Evolutionary conservation across 64 coral and sea anemone genomes (phyloP).

Genomic region (Orbicella faveolata): DNA sequence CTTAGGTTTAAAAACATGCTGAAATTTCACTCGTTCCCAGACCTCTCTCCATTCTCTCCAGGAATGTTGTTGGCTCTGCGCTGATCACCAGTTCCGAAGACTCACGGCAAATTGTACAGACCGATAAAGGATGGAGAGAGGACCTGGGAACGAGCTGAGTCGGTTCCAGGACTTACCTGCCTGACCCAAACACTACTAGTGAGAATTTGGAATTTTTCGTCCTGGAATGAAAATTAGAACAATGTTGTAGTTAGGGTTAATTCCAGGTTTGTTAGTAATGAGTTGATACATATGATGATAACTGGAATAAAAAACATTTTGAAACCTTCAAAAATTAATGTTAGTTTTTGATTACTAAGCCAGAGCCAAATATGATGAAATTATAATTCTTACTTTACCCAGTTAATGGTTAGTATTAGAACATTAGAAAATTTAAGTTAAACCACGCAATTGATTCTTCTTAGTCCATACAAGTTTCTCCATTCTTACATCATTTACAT

Average conservation of each 20-base stretch:
- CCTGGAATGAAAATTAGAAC: constrained; percentile 70
- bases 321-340: too few relatives aligned
- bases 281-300: too few relatives aligned
- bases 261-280: background rate
- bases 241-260: background rate
- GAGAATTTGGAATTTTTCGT: constrained; percentile 84
- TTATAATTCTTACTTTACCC: too few relatives aligned
- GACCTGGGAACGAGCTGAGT: background rate
- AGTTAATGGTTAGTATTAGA: too few relatives aligned
- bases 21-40: background rate
- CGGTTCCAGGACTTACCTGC: constrained; percentile 63
- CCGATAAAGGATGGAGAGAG: background rate
- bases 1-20: background rate
- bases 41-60: background rate
- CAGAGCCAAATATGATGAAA: too few relatives aligned
- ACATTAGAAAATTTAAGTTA: too few relatives aligned
- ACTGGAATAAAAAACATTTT: too few relatives aligned
- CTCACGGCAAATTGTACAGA: too few relatives aligned
- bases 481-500: too few relatives aligned
- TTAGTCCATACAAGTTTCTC: too few relatives aligned
- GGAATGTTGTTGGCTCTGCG: background rate
- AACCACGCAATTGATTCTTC: too few relatives aligned
- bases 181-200: constrained; percentile 83
- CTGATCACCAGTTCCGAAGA: background rate
- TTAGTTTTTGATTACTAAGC: too few relatives aligned